A percentile compares a stretch with the other conserved stretches of the same genome.
Evolutionary conservation across 2,113 vertebrate genomes (phyloP).

Genomic region (Scomber scombrus): DNA sequence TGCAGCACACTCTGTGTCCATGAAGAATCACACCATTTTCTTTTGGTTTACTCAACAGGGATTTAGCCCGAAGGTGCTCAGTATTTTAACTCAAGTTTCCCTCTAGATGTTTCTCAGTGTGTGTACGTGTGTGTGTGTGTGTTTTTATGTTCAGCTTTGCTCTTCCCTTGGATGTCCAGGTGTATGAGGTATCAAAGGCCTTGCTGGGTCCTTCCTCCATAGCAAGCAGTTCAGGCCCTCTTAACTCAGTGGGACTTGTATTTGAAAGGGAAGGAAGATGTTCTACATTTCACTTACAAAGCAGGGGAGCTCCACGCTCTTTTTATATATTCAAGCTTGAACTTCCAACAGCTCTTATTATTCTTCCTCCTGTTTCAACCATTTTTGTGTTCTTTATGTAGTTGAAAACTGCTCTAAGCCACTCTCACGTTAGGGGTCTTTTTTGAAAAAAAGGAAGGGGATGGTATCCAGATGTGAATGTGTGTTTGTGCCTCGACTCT

Average conservation of each 20-base stretch:
- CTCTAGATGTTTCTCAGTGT: conserved; percentile 1
- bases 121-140: conserved; percentile 23
- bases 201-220: conserved; percentile 9
- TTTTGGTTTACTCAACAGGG: conserved; percentile 17
- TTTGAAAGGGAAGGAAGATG: conserved; percentile 57
- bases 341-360: conserved; percentile 47
- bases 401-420: conserved; percentile 61
- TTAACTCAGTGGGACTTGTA: conserved; percentile 39
- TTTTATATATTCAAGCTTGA: conserved; percentile 38
- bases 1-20: conserved; percentile 13
- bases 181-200: conserved; percentile 63
- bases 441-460: conserved; percentile 61
- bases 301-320: conserved; percentile 17
- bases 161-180: conserved; percentile 36
- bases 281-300: conserved; percentile 65
- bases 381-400: conserved; percentile 42
- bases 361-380: conserved; percentile 54
- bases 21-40: conserved; percentile 25
- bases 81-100: background rate
- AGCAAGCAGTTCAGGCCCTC: conserved; percentile 32
- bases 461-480: conserved; percentile 83
- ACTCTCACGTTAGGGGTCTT: conserved; percentile 73
- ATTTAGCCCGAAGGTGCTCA: conserved; percentile 2
- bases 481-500: conserved; percentile 57
- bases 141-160: background rate